Conservation (phyloP, 1,140 invertebrate species). For the Drosophila pectinifera region DNA sequence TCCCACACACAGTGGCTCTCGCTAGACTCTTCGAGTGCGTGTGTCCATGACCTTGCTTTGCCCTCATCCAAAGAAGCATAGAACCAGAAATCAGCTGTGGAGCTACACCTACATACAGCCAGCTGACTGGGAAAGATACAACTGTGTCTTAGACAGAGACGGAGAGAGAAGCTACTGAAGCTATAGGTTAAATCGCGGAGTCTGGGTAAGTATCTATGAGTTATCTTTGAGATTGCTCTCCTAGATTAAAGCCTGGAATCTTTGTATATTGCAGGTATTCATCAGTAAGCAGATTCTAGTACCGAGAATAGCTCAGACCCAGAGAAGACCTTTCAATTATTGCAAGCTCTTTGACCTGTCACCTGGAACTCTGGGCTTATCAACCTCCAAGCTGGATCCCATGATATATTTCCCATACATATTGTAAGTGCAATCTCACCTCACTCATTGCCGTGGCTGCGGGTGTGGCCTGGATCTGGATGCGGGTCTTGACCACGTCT, state of each 20-base stretch:
- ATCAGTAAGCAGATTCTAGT: no score
- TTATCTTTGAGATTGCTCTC: background rate
- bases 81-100: slow-evolving; percentile 9
- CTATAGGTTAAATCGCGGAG: no score
- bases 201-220: background rate
- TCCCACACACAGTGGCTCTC: background rate
- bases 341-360: no score
- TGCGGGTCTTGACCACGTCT: slow-evolving; percentile 95
- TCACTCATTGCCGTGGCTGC: slow-evolving; percentile 67
- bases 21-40: slow-evolving; percentile 18
- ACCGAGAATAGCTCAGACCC: no score
- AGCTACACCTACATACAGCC: slow-evolving; percentile 23
- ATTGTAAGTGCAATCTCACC: slow-evolving; percentile 54
- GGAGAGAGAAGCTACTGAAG: no score
- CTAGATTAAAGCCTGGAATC: no score
- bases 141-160: background rate
- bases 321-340: no score
- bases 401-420: no score
- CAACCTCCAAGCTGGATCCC: no score
- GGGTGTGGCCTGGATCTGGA: slow-evolving; percentile 89
- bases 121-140: background rate
- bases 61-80: slow-evolving; percentile 22
- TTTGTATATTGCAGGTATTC: no score
- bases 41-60: slow-evolving; percentile 49
- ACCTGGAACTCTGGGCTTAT: no score